Evolutionary conservation across 2,113 vertebrate species (phyloP).

Genomic region (Porphyrio hochstetteri): DNA sequence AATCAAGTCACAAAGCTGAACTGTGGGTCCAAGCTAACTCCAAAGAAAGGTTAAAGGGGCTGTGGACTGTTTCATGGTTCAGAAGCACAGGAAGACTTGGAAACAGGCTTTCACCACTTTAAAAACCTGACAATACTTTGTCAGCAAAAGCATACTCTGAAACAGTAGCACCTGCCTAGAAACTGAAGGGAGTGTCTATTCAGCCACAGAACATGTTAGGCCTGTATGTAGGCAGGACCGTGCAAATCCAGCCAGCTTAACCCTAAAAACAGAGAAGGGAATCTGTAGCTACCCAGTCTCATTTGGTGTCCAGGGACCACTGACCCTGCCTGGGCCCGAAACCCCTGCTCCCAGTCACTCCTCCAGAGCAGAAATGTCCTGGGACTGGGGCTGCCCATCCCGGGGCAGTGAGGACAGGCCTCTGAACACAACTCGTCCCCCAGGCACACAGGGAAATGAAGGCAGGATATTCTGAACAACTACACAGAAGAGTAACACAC

Average conservation of each 20-base stretch:
- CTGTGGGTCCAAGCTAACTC: neutral
- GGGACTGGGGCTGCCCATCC: neutral
- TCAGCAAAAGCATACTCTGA: neutral
- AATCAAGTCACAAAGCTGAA: neutral
- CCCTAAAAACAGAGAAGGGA: neutral
- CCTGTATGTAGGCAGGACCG: neutral
- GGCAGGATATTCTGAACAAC: neutral
- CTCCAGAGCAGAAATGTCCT: neutral
- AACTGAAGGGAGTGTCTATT: neutral
- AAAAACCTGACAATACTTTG: neutral
- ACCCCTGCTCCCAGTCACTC: neutral
- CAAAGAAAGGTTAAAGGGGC: neutral
- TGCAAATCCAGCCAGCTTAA: neutral
- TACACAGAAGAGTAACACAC: neutral
- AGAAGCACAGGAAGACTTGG: neutral
- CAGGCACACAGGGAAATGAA: neutral
- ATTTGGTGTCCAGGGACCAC: neutral
- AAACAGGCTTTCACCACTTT: neutral
- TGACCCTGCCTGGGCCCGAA: neutral
- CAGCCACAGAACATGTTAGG: neutral
- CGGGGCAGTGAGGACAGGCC: neutral
- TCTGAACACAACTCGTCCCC: accelerated
- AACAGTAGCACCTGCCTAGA: neutral
- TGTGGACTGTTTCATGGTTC: neutral
- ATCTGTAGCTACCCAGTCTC: neutral